phyloP scores from a whole-genome alignment of 1,140 invertebrate genomes.

The Platyura marginata region DNA sequence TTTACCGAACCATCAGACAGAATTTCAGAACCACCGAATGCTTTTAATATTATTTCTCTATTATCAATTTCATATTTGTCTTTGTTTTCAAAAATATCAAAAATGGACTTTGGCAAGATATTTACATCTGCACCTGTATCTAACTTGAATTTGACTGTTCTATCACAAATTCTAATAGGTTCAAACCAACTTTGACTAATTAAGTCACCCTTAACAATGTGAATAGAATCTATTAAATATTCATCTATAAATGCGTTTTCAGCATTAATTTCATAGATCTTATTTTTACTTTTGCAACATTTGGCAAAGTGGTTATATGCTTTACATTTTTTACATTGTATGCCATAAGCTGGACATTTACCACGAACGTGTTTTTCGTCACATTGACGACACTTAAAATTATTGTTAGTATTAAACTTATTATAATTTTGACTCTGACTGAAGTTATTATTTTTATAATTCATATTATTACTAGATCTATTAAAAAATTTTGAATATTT shows the following conservation, averaged over 20 bases:
- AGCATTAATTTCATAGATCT: background rate
- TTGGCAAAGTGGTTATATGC: too few species aligned
- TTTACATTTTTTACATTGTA: too few species aligned
- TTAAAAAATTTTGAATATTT: too few species aligned
- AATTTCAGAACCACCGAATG: conserved; percentile 8
- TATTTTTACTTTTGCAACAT: background rate
- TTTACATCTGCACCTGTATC: too few species aligned
- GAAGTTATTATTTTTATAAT: too few species aligned
- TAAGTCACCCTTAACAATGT: conserved; percentile 2
- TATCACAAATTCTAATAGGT: conserved; percentile 5
- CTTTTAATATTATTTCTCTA: conserved; percentile 7
- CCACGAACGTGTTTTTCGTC: too few species aligned
- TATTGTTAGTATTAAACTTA: too few species aligned
- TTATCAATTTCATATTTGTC: conserved; percentile 5
- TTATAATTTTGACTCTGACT: too few species aligned
- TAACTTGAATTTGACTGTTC: conserved; percentile 3
- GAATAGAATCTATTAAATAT: conserved; percentile 5
- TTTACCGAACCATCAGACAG: conserved; percentile 4
- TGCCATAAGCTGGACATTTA: too few species aligned
- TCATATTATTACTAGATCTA: too few species aligned
- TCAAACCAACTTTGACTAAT: conserved; percentile 5
- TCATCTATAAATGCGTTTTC: background rate
- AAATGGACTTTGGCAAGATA: conserved; percentile 6
- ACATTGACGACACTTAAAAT: too few species aligned
- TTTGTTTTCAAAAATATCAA: conserved; percentile 8